phyloP scores from a whole-genome alignment of 2,113 vertebrate genomes.

The Heterochromis multidens region DNA sequence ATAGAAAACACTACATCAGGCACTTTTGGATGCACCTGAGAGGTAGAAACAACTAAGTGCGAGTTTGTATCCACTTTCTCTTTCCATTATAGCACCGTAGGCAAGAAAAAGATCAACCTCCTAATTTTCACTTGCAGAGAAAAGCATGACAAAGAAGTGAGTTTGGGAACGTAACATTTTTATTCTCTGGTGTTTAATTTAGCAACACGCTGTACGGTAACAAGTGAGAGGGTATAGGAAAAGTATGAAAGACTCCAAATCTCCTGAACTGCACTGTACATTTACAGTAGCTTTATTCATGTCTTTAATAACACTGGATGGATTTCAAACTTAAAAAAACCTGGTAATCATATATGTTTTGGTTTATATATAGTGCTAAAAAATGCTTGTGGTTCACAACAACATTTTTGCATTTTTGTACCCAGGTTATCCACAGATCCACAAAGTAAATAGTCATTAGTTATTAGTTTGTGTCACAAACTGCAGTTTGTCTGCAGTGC shows the following conservation, averaged over 20 bases:
- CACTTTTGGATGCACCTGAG: conserved; percentile 51
- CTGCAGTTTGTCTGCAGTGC: background rate
- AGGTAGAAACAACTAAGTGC: background rate
- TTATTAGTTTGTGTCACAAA: background rate
- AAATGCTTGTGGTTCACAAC: background rate
- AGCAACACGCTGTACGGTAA: background rate
- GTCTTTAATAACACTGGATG: background rate
- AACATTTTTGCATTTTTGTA: no score
- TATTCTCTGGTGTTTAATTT: conserved; percentile 18
- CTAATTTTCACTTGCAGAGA: conserved; percentile 38
- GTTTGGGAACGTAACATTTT: background rate
- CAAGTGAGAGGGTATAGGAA: background rate
- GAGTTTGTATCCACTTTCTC: background rate
- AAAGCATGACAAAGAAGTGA: background rate
- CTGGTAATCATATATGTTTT: background rate
- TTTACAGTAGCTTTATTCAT: background rate
- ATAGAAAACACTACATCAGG: conserved; percentile 42
- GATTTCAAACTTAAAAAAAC: background rate
- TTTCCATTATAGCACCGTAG: background rate
- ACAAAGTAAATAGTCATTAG: background rate
- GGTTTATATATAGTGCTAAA: background rate
- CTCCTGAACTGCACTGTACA: background rate
- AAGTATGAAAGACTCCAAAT: background rate
- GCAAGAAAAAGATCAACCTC: background rate
- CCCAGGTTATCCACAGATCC: no score